These are phyloP conservation scores for Paragorgia papillata DNA, from an alignment of 92 coral and sea anemone species.

Conservation along the genomic window DNA sequence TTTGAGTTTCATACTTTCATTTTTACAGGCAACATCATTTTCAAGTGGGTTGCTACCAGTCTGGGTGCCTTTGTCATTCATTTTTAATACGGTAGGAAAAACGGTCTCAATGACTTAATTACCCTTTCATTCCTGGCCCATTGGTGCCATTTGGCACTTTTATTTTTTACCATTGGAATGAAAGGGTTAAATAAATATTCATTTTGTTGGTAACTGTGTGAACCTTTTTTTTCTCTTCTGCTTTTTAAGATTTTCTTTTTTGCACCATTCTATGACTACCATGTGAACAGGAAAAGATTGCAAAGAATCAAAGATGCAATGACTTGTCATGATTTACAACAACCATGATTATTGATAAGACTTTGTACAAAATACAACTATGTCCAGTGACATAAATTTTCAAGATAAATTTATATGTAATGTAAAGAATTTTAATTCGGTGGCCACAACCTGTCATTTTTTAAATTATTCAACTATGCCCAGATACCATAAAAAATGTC, in stretches of 20 bases:
- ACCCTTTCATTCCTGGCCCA: no score
- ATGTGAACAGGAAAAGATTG: constrained; percentile 75
- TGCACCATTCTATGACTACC: constrained; percentile 82
- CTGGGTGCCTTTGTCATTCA: constrained; percentile 81
- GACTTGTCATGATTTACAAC: constrained; percentile 16
- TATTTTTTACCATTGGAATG: not conserved
- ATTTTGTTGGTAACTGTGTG: no score
- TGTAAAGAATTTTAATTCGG: no score
- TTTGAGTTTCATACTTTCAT: not conserved
- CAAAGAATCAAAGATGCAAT: constrained; percentile 72
- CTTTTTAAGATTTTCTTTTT: constrained; percentile 76
- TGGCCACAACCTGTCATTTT: no score
- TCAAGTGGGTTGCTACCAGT: constrained; percentile 91
- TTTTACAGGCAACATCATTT: constrained; percentile 82
- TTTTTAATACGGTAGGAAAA: constrained; percentile 87
- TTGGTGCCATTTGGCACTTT: not conserved
- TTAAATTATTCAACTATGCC: no score
- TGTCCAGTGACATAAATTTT: not conserved
- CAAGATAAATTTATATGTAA: no score
- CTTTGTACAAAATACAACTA: not conserved
- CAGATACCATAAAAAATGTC: no score
- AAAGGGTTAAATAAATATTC: no score
- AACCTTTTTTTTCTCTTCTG: not conserved
- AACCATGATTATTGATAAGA: not conserved
- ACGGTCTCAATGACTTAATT: no score